Conservation (phyloP, 2,888 invertebrate species). For the Camptogramma bilineatum region DNA sequence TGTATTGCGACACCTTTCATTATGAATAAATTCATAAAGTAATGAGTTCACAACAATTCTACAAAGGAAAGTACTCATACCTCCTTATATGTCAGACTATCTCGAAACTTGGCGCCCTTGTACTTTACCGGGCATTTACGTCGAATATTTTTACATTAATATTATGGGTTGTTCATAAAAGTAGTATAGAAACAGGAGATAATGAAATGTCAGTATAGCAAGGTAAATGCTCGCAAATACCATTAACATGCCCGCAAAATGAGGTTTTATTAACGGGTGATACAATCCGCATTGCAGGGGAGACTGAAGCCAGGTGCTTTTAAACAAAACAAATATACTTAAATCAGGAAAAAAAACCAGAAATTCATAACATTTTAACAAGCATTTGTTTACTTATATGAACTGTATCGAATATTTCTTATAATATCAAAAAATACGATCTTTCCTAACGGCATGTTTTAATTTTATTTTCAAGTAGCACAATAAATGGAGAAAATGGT, state of each 20-base stretch:
- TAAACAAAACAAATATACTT: not conserved
- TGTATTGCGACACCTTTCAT: not conserved
- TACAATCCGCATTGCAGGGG: conserved; percentile 1
- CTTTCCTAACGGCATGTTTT: not conserved
- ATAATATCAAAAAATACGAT: not conserved
- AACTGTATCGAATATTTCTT: not conserved
- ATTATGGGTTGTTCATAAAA: conserved; percentile 13
- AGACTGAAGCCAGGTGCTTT: not conserved
- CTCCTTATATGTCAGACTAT: conserved; percentile 27
- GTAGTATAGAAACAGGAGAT: conserved; percentile 2
- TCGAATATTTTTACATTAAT: conserved; percentile 34
- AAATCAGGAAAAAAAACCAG: not conserved
- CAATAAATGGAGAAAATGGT: conserved; percentile 37
- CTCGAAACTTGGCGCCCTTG: conserved; percentile 42
- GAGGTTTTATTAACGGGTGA: not conserved
- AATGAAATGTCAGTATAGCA: conserved; percentile 8
- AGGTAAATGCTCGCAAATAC: conserved; percentile 1
- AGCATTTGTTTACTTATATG: not conserved
- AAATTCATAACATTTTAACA: not conserved
- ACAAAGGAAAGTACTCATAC: conserved; percentile 29
- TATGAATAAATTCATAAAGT: not conserved
- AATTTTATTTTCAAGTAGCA: conserved; percentile 35
- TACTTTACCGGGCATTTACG: conserved; percentile 18
- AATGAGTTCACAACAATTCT: not conserved
- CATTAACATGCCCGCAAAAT: not conserved